Percentiles rank a stretch among this genome's conserved stretches.
phyloP scores from a whole-genome alignment of 2,113 vertebrate species.

The Grus americana region DNA sequence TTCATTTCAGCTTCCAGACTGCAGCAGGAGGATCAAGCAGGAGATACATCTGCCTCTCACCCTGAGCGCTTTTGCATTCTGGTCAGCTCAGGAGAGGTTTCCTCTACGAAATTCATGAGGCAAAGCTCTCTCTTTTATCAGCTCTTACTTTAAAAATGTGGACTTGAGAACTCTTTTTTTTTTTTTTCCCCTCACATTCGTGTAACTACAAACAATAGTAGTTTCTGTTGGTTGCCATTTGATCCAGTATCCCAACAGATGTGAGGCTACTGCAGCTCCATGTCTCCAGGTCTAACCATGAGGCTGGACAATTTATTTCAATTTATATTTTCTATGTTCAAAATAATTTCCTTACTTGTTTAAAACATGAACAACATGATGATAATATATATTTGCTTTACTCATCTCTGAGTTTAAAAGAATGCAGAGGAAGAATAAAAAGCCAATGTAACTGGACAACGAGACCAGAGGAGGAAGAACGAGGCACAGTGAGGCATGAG shows the following conservation, averaged over 20 bases:
- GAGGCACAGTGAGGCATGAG: neutral
- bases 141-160: neutral
- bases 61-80: neutral
- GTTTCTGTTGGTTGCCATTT: neutral
- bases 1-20: neutral
- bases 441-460: neutral
- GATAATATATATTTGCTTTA: neutral
- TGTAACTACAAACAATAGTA: neutral
- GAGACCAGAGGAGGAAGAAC: neutral
- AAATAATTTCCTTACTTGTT: neutral
- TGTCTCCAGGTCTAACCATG: neutral
- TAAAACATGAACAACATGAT: neutral
- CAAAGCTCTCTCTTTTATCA: neutral
- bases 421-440: neutral
- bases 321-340: neutral
- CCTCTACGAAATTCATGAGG: neutral
- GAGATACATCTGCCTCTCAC: neutral
- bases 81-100: accelerated
- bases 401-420: neutral
- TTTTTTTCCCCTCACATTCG: too few relatives aligned
- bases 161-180: too few relatives aligned
- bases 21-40: neutral
- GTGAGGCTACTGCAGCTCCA: neutral
- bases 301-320: neutral
- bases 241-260: neutral